Evolutionary conservation across 2,888 invertebrate genomes (phyloP), one percentile per base, ranked within the genome.

Genomic region (Microdon myrmicae): DNA sequence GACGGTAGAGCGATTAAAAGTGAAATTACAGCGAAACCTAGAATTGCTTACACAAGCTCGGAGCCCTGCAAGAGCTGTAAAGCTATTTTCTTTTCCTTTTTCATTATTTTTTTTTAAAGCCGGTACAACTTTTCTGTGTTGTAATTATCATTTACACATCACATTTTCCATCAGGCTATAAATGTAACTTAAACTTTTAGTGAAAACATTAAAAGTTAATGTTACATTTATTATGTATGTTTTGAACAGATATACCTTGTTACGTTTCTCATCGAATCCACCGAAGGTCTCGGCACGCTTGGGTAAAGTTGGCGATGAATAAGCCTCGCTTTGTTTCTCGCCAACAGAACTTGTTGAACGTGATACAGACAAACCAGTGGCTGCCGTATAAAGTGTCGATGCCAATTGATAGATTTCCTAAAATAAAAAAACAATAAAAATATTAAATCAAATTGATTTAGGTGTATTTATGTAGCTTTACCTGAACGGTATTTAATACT

Each of bases 201-300:
- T n/a, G n/a, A n/a, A 22, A 6, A 22, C 8, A 37, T 20, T 22
- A 3, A 26, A 25, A 29, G 4, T 8, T 10, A 7, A 29, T 7
- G 8, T 29, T 5, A 3, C 7, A n/a, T 16, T 32, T 16, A 9
- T 14, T 32, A 3, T 12, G 2, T n/a, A n/a, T 14, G n/a, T 7
- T 12, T 16, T 32, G 6, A 12, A 9, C 3, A 20, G 5, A 29
- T 45, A 38, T 47, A 71, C 73, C 80, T 78, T 81, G 39, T 70
- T 75, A 8, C 80, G 74, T 61, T 78, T 78, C 71, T 85, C 84
- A 81, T 96, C 96, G 75, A 96, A 96, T 5, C 96, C 96, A 1
- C 95, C 95, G 81, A 96, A 97, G 3, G 96, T 96, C 81, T 96
- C 96, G 0, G 96, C 96, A 19, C 96, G 84, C 71, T 94, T 90